These are phyloP conservation scores for Eudemis profundana DNA, from an alignment of 2,888 invertebrate species.

Conservation along the genomic window DNA sequence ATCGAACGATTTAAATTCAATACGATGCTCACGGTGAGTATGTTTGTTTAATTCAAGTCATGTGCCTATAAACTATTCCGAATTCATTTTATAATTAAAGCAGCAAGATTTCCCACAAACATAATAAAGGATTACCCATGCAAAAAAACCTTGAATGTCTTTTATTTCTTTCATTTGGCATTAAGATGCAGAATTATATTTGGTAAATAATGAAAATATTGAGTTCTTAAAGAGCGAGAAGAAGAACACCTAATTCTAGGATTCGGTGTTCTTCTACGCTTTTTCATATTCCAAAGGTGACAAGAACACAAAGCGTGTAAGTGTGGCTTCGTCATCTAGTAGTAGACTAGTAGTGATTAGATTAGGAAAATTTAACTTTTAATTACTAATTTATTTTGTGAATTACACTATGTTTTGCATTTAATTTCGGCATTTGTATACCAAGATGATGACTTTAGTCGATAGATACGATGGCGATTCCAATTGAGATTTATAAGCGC, in stretches of 20 bases:
- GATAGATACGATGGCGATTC: neutral
- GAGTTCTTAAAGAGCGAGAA: neutral
- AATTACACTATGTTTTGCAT: no score
- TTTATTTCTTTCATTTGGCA: neutral
- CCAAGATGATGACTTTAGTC: neutral
- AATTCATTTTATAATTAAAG: conserved; percentile 26
- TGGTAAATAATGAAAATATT: neutral
- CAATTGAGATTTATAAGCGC: conserved; percentile 6
- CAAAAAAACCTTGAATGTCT: conserved; percentile 6
- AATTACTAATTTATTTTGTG: no score
- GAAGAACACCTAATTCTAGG: no score
- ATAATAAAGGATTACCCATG: conserved; percentile 5
- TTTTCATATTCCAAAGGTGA: no score
- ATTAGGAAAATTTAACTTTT: no score
- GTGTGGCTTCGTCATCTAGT: no score
- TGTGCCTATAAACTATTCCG: conserved; percentile 28
- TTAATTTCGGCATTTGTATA: no score
- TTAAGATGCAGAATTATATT: neutral
- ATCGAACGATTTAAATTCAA: conserved; percentile 17
- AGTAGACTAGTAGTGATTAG: no score
- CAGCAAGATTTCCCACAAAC: conserved; percentile 16
- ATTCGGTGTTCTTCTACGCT: no score
- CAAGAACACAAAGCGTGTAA: no score
- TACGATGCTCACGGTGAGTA: conserved; percentile 7
- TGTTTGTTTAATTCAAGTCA: conserved; percentile 25